Evolutionary conservation across 2,113 vertebrate species (phyloP), one percentile per base, ranked within the genome.

Genomic region (Macroglossus sobrinus): DNA sequence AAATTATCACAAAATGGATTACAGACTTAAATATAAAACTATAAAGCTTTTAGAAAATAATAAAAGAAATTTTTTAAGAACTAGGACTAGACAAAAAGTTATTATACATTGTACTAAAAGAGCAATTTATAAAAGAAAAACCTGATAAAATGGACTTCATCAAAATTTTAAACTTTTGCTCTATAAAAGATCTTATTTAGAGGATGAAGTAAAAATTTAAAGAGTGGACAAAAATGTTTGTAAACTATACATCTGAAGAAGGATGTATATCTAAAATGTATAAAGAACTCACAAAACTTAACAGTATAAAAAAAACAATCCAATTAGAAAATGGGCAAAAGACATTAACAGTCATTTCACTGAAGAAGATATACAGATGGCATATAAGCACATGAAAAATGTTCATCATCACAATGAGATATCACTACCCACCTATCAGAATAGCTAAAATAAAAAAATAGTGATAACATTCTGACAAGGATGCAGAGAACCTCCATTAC

Each of bases 371-470:
- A 78, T 53, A 57, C 30, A 87, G 26, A 86, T 45, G 33, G 33
- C 24, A 84, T 92, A 64, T 14, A 68, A 43, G 16, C 30, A 89
- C 26, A 89, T 75, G 55, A 55, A 80, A 57, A 81, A 82, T 69
- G 30, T 35, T 40, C 68, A 81, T 57, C 12, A 40, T 47, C 35
- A 69, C 66, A 85, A 38, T 35, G 28, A 45, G 12, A 40, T 74
- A 63, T 19, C n/a, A 74, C 10, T 66, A 33, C 10, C 40, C 5
- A 74, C 8, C 45, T 71, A 72, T 61, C 40, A 74, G 45, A 84
- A 78, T 55, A 21, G 50, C 72, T 94, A 55, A 91, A 96, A 84
- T 53, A 64, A 80, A 47, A 47, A 89, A 92, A 68, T 47, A 40
- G 5, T 21, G 26, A 75, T 81, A 80, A 85, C 38, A 84, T 18